These are phyloP conservation scores for Contarinia nasturtii DNA, from an alignment of 1,140 invertebrate genomes.

Conservation along the genomic window DNA sequence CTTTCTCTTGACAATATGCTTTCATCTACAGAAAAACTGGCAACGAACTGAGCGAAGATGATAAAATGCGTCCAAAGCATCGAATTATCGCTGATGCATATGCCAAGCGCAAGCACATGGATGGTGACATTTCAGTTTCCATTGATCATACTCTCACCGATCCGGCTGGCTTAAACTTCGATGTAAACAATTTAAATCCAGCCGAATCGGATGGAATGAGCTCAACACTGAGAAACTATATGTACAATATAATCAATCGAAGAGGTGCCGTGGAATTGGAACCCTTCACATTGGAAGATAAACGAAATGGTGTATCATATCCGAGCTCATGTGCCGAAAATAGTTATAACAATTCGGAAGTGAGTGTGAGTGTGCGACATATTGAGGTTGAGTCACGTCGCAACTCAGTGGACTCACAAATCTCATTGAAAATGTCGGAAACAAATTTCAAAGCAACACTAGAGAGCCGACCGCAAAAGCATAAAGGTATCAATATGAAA, in stretches of 20 bases:
- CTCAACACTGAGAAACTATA: conserved; percentile 72
- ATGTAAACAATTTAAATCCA: conserved; percentile 45
- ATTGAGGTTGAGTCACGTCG: conserved; percentile 64
- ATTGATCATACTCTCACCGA: conserved; percentile 71
- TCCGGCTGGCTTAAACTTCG: conserved; percentile 74
- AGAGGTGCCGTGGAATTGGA: conserved; percentile 51
- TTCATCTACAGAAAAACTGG: conserved; percentile 34
- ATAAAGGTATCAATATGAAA: conserved; percentile 24
- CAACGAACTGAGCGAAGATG: conserved; percentile 47
- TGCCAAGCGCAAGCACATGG: conserved; percentile 68
- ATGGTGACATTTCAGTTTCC: conserved; percentile 67
- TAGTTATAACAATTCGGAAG: conserved; percentile 56
- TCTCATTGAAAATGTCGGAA: conserved; percentile 59
- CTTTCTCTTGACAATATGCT: background rate
- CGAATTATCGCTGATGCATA: conserved; percentile 80
- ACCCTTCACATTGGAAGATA: conserved; percentile 19
- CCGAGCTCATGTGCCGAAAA: conserved; percentile 30
- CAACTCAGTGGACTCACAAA: conserved; percentile 56
- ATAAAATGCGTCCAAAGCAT: conserved; percentile 58
- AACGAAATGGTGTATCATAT: conserved; percentile 20
- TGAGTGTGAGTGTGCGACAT: conserved; percentile 55
- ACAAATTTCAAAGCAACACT: conserved; percentile 47
- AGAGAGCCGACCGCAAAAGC: conserved; percentile 24
- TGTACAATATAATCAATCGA: conserved; percentile 67
- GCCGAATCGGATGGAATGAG: conserved; percentile 52